Percentiles rank a stretch among this genome's conserved stretches.
phyloP scores from a whole-genome alignment of 2,797 vertebrate species.

The Rhincodon typus region DNA sequence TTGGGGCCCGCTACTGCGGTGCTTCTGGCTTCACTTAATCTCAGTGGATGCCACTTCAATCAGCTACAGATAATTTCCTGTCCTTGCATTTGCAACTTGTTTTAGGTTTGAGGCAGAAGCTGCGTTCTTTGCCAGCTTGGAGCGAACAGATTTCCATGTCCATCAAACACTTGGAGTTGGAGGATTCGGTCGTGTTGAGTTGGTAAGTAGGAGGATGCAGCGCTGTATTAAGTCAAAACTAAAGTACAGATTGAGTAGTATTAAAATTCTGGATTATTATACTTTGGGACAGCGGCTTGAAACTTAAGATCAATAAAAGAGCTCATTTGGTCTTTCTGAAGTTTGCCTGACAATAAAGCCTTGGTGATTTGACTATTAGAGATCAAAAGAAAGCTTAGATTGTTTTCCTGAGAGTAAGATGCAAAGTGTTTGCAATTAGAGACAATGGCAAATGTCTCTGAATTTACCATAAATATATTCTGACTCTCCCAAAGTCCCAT shows the following conservation, averaged over 20 bases:
- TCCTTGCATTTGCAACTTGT: neutral
- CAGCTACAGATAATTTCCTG: neutral
- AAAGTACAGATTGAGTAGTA: neutral
- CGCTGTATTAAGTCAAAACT: neutral
- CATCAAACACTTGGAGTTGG: constrained; percentile 36
- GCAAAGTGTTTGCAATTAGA: too few species aligned
- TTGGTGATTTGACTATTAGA: neutral
- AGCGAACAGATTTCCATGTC: constrained; percentile 20
- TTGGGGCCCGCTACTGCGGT: too few species aligned
- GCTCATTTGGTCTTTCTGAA: neutral
- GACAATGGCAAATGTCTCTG: too few species aligned
- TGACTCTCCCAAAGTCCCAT: too few species aligned
- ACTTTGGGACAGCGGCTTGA: too few species aligned
- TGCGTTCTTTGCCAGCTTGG: constrained; percentile 14
- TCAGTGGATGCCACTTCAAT: neutral
- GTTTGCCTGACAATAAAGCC: neutral
- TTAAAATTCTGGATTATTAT: neutral
- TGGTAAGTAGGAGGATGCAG: constrained; percentile 16
- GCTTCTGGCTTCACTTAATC: neutral
- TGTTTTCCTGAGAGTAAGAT: too few species aligned
- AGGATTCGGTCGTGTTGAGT: constrained; percentile 38
- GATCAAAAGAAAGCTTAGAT: neutral
- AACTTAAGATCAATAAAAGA: too few species aligned
- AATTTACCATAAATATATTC: too few species aligned
- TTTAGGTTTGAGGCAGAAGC: constrained; percentile 18